Evolutionary conservation across 2,113 vertebrate species (phyloP).

Genomic region (Vulpes vulpes): DNA sequence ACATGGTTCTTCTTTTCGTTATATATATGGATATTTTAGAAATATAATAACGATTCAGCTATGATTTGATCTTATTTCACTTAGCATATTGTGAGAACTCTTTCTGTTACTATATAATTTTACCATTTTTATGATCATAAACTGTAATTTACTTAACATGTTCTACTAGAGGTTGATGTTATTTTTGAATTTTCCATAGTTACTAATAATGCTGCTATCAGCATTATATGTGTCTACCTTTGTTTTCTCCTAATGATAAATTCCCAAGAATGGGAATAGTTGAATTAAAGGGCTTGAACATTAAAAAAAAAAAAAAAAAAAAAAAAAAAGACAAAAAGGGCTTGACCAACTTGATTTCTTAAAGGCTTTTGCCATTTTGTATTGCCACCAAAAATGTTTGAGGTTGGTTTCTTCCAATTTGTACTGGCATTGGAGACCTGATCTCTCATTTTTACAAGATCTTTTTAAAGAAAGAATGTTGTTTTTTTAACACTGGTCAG

Average conservation of each 20-base stretch:
- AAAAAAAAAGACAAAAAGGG: neutral
- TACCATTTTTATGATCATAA: slow-evolving; percentile 9
- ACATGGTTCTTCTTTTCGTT: neutral
- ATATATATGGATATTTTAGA: neutral
- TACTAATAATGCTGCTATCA: neutral
- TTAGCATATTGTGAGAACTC: slow-evolving; percentile 6
- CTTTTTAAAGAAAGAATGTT: slow-evolving; percentile 24
- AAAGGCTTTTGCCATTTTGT: slow-evolving; percentile 39
- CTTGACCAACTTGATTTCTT: slow-evolving; percentile 43
- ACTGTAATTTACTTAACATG: slow-evolving; percentile 6
- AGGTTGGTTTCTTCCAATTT: slow-evolving; percentile 24
- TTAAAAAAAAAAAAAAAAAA: neutral
- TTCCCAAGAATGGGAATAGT: neutral
- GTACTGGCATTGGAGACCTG: neutral
- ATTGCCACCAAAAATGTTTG: neutral
- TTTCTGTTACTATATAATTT: slow-evolving; percentile 11
- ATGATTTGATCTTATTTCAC: slow-evolving; percentile 49
- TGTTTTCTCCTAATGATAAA: neutral
- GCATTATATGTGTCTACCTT: neutral
- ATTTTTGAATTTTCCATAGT: slow-evolving; percentile 10
- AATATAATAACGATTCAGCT: slow-evolving; percentile 3
- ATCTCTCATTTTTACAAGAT: slow-evolving; percentile 15
- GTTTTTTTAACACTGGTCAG: slow-evolving; percentile 33
- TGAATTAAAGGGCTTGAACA: slow-evolving; percentile 37
- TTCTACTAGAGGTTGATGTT: slow-evolving; percentile 9